phyloP scores from a whole-genome alignment of 2,113 vertebrate species.

The Cyanistes caeruleus region DNA sequence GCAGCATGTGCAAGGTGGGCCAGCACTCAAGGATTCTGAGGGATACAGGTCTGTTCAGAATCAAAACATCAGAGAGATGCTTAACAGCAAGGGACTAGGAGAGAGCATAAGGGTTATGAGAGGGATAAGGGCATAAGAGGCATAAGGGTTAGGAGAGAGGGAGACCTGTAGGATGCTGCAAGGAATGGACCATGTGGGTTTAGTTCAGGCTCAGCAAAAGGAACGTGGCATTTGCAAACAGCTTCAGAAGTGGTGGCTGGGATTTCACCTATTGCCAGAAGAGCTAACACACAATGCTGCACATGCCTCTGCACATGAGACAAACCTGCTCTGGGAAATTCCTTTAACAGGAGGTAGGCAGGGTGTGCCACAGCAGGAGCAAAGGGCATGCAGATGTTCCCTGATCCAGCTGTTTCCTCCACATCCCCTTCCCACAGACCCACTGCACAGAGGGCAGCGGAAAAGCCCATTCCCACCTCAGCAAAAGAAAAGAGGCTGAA shows the following conservation, averaged over 20 bases:
- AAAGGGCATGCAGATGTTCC: neutral
- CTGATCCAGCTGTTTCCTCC: neutral
- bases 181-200: neutral
- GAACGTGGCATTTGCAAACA: neutral
- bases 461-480: neutral
- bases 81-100: neutral
- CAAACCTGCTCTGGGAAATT: neutral
- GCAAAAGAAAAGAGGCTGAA: neutral
- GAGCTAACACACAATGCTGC: neutral
- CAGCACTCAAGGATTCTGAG: neutral
- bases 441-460: neutral
- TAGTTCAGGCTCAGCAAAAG: neutral
- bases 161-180: neutral
- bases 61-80: neutral
- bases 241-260: neutral
- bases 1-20: fast-evolving
- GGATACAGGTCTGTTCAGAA: neutral
- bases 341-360: neutral
- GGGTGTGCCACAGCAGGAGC: fast-evolving
- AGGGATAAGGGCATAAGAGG: too few species aligned
- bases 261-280: neutral
- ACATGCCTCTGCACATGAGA: fast-evolving
- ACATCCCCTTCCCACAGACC: neutral
- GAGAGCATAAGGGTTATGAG: too few species aligned
- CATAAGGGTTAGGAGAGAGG: neutral